Conservation (phyloP, 2,113 vertebrate species). For the Leucosticte australis region DNA sequence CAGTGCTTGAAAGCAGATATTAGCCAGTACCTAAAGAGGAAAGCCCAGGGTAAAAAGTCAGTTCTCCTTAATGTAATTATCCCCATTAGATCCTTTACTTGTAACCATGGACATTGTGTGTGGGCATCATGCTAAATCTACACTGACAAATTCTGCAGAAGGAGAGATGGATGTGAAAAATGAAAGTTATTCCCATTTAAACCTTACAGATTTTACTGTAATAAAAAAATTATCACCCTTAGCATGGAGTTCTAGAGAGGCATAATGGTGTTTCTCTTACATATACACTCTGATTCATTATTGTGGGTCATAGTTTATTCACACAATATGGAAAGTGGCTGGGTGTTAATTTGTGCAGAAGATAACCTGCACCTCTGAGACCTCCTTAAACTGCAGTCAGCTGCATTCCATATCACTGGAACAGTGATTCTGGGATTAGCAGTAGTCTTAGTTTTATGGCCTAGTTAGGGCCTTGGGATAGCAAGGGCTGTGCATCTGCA, state of each 20-base stretch:
- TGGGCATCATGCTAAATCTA: neutral
- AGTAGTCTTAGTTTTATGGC: neutral
- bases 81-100: neutral
- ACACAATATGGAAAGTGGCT: neutral
- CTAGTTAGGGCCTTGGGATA: neutral
- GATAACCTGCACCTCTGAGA: neutral
- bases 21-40: neutral
- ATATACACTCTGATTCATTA: neutral
- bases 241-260: neutral
- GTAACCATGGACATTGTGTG: neutral
- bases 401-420: neutral
- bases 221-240: neutral
- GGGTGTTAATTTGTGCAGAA: neutral
- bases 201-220: neutral
- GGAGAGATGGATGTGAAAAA: neutral
- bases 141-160: neutral
- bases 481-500: neutral
- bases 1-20: neutral
- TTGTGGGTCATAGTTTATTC: neutral
- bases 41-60: neutral
- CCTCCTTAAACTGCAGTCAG: neutral
- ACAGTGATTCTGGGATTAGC: neutral
- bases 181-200: neutral
- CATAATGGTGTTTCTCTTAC: neutral
- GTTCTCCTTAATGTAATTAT: neutral